Percentiles rank a stretch among this genome's conserved stretches.
Evolutionary conservation across 2,888 invertebrate species (phyloP).

Genomic region (Argyresthia goedartella): DNA sequence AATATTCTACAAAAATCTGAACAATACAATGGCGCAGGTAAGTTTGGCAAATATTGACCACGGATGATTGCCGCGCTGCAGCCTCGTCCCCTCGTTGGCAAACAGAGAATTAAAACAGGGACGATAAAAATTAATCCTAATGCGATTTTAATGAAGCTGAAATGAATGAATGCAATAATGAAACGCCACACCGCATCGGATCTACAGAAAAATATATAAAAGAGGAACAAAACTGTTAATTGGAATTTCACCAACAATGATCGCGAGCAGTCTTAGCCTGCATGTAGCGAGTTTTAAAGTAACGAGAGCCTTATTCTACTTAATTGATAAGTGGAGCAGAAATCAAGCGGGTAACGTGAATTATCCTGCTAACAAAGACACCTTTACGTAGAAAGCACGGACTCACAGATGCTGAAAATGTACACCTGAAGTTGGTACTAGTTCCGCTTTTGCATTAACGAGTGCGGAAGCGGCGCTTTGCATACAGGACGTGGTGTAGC

Average conservation of each 20-base stretch:
- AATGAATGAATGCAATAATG: conserved; percentile 66
- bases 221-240: neutral
- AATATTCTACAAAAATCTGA: conserved; percentile 10
- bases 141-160: conserved; percentile 70
- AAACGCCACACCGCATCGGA: conserved; percentile 47
- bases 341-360: too few species aligned
- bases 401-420: conserved; percentile 54
- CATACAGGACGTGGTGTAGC: conserved; percentile 60
- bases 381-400: neutral
- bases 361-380: neutral
- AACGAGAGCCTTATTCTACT: too few species aligned
- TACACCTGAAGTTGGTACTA: conserved; percentile 66
- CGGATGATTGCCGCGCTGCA: conserved; percentile 62
- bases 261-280: neutral
- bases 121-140: conserved; percentile 71
- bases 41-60: conserved; percentile 62
- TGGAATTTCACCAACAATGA: neutral
- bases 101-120: conserved; percentile 66
- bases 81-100: conserved; percentile 52
- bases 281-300: neutral
- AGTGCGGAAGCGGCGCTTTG: conserved; percentile 69
- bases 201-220: neutral
- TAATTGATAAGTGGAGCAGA: too few species aligned
- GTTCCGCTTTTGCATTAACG: conserved; percentile 66
- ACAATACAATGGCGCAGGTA: conserved; percentile 40